Evolutionary conservation across 2,888 invertebrate species (phyloP), one percentile per base, ranked within the genome.

Genomic region (Orchestes rusci): DNA sequence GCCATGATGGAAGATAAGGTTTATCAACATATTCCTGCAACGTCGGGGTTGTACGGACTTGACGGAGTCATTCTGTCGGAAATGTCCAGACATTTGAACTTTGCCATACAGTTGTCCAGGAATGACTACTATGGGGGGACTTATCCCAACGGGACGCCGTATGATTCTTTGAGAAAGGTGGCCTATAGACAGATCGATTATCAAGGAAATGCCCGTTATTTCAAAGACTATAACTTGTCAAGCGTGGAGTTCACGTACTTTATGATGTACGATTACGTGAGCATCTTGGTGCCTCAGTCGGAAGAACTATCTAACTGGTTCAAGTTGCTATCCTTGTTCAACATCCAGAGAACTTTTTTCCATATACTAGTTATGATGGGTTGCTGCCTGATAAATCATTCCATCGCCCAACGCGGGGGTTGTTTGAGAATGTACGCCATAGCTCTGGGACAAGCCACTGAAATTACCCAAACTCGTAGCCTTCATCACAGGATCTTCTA

Each of bases 251-350:
- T 65, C 50, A 66, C 70, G 1, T 60, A 67, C 5, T 58, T 68
- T 10, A 8, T 30, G 15, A 59, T 55, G n/a, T 64, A 58, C 45
- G 72, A 72, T 46, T 53, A 61, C 18, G 53, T 71, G 8, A 72
- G 73, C 50, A 56, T 71, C 10, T 53, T 72, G 2, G 69, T 68
- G 2, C 70, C 70, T 0, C 69, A 70, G 56, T 61, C 72, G 1
- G 43, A 53, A 13, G 56, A 56, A 35, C 62, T 70, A 20, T 72
- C 72, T 1, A 62, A 69, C 42, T 72, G 70, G 70, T 16, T 34
- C 2, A 17, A 43, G 32, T 31, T 38, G 13, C 28, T 23, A 27
- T 7, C 13, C 3, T 7, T 42, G 8, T 46, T 42, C 17, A 8
- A 30, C 12, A 13, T 10, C 8, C 13, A 19, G 4, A 18, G 20